These are phyloP conservation scores for Hirtodrosophila alboralis DNA, from an alignment of 2,888 invertebrate genomes.

Conservation along the genomic window DNA sequence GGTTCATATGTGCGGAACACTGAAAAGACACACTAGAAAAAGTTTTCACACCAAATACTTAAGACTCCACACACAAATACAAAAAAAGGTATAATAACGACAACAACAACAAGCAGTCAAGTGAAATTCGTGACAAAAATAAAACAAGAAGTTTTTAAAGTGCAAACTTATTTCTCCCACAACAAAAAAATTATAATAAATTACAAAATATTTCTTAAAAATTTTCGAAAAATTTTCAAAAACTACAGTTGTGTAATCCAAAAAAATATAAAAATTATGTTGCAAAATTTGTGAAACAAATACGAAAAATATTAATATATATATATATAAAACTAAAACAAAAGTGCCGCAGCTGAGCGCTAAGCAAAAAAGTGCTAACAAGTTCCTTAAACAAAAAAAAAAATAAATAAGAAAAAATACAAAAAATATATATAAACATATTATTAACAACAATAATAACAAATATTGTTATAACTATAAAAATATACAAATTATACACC, in stretches of 20 bases:
- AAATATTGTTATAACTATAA: conserved; percentile 66
- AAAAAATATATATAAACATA: conserved; percentile 30
- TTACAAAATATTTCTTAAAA: conserved; percentile 34
- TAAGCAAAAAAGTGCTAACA: conserved; percentile 69
- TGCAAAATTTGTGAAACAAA: conserved; percentile 42
- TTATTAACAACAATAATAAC: conserved; percentile 18
- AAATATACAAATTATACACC: conserved; percentile 65
- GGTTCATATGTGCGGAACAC: conserved; percentile 82
- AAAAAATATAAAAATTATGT: conserved; percentile 27
- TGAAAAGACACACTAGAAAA: conserved; percentile 51
- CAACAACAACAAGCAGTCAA: conserved; percentile 53
- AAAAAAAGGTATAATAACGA: conserved; percentile 26
- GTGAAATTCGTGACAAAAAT: conserved; percentile 44
- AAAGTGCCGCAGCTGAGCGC: conserved; percentile 70
- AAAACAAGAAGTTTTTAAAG: conserved; percentile 39
- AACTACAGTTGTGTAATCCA: conserved; percentile 8
- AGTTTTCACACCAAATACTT: conserved; percentile 39
- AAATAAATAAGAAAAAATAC: conserved; percentile 20
- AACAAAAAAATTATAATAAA: conserved; percentile 23
- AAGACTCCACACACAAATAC: conserved; percentile 44
- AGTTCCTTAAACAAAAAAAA: conserved; percentile 66
- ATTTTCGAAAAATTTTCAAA: conserved; percentile 49
- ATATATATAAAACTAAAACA: conserved; percentile 44
- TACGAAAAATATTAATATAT: conserved; percentile 22
- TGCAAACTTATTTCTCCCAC: conserved; percentile 38